Evolutionary conservation across 2,888 invertebrate species (phyloP).

Genomic region (Tenthredo livida): DNA sequence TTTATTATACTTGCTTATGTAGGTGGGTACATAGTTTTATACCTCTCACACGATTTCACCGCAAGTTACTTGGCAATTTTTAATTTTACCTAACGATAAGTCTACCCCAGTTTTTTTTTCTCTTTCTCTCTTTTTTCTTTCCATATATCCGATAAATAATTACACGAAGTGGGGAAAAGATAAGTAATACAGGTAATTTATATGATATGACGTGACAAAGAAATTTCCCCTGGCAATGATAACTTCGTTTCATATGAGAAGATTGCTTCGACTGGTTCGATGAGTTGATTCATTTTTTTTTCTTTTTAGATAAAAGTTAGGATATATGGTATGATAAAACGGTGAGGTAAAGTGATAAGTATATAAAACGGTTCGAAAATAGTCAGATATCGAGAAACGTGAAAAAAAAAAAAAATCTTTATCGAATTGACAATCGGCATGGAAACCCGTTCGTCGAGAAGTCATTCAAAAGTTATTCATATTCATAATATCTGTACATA

Average conservation of each 20-base stretch:
- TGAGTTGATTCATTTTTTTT: no score
- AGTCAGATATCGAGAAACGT: not conserved
- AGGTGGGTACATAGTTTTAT: not conserved
- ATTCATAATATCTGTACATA: no score
- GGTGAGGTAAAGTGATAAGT: not conserved
- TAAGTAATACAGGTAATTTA: not conserved
- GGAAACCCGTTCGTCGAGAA: not conserved
- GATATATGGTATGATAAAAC: no score
- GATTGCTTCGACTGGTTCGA: not conserved
- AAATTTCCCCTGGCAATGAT: no score
- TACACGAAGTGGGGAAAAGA: not conserved
- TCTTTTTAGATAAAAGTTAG: no score
- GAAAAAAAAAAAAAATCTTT: slow-evolving; percentile 5
- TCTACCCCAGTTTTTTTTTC: not conserved
- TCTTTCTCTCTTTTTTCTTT: not conserved
- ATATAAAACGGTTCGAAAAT: not conserved
- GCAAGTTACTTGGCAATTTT: not conserved
- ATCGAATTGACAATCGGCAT: slow-evolving; percentile 10
- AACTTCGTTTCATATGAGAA: not conserved
- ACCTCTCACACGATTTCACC: not conserved
- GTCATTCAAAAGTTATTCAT: slow-evolving; percentile 8
- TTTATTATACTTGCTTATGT: not conserved
- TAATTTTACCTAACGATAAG: slow-evolving; percentile 5
- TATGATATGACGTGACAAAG: no score
- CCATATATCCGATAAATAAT: not conserved